These are phyloP conservation scores for Dolichopus griseipennis DNA, from an alignment of 2,888 invertebrate species.

Conservation along the genomic window DNA sequence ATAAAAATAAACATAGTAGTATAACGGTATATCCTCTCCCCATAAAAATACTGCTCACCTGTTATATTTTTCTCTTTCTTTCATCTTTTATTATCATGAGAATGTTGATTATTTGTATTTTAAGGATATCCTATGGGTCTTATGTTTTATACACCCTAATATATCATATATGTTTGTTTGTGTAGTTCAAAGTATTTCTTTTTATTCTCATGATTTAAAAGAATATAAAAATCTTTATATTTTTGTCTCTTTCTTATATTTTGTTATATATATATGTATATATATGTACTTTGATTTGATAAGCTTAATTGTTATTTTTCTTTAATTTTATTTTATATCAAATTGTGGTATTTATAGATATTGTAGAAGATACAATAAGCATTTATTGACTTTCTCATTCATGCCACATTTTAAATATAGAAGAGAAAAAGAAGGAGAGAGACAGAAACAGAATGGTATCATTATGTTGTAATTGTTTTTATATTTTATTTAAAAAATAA, in stretches of 20 bases:
- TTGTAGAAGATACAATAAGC: no score
- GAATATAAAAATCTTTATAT: background rate
- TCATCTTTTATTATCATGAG: background rate
- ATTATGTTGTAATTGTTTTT: no score
- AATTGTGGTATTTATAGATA: no score
- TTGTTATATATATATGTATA: background rate
- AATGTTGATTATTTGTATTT: constrained; percentile 3
- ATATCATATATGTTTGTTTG: background rate
- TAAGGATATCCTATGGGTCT: background rate
- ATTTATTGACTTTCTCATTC: no score
- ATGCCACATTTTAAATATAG: no score
- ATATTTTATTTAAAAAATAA: no score
- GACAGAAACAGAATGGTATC: no score
- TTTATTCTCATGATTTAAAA: no score
- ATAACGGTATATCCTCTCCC: no score
- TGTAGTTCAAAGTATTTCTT: background rate
- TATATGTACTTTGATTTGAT: background rate
- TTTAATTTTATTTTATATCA: background rate
- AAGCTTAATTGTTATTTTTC: background rate
- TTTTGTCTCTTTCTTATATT: background rate
- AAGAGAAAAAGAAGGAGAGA: no score
- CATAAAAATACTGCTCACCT: background rate
- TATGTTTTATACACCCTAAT: no score
- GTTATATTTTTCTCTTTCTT: background rate
- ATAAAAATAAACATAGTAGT: no score